Conservation (phyloP, 2,888 invertebrate genomes). For the Glaucopsyche alexis region DNA sequence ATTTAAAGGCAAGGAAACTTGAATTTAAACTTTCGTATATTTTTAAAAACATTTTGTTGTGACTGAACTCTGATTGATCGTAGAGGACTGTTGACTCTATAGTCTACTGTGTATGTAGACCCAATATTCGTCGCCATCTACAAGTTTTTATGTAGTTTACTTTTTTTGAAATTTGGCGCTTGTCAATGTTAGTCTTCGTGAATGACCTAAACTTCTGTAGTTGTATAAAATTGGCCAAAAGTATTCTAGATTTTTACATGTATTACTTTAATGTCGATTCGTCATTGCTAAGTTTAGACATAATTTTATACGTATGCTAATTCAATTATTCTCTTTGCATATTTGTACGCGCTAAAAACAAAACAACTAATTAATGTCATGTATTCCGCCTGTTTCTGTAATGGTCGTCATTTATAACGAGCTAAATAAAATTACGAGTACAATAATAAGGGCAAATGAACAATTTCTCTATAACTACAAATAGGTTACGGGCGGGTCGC, state of each 20-base stretch:
- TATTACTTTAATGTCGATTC: too few relatives aligned
- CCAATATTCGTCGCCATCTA: not conserved
- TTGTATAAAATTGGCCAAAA: not conserved
- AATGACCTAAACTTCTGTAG: too few relatives aligned
- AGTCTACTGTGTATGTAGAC: too few relatives aligned
- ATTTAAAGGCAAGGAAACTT: not conserved
- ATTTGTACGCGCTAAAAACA: slow-evolving; percentile 7
- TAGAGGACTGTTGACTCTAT: not conserved
- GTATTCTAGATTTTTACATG: not conserved
- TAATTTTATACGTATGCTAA: slow-evolving; percentile 12
- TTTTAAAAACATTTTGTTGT: too few relatives aligned
- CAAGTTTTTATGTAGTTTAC: too few relatives aligned
- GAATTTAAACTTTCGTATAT: not conserved
- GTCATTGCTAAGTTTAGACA: not conserved
- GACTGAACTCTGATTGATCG: not conserved
- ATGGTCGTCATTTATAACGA: slow-evolving; percentile 20
- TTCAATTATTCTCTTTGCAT: not conserved
- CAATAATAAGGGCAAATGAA: slow-evolving; percentile 24
- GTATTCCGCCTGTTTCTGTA: slow-evolving; percentile 13
- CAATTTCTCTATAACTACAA: slow-evolving; percentile 39
- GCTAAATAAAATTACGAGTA: slow-evolving; percentile 9
- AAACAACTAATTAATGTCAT: slow-evolving; percentile 6
- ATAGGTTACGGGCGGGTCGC: slow-evolving; percentile 39
- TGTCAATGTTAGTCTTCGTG: too few relatives aligned
- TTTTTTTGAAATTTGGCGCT: too few relatives aligned